These are phyloP conservation scores for Protodeltote pygarga DNA, from an alignment of 2,888 invertebrate genomes.

Conservation along the genomic window DNA sequence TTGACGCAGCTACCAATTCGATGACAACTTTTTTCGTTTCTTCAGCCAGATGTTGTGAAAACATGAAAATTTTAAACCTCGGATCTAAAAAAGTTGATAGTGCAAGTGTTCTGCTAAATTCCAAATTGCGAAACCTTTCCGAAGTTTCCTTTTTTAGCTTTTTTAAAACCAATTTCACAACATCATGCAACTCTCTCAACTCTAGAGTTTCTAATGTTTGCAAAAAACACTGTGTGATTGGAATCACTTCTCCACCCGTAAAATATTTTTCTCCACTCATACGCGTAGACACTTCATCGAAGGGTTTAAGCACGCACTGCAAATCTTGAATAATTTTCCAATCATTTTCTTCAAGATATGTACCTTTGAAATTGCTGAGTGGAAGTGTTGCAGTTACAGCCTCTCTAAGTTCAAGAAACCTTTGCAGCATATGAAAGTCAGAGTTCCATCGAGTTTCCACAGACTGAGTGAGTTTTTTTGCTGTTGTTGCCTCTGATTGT, in stretches of 20 bases:
- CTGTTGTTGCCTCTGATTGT: no score
- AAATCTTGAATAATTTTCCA: neutral
- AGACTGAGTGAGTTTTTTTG: neutral
- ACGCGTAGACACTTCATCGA: neutral
- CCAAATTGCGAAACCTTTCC: conserved; percentile 8
- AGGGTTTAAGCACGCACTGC: neutral
- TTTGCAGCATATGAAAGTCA: neutral
- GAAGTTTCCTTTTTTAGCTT: no score
- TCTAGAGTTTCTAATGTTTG: neutral
- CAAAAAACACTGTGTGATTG: conserved; percentile 15
- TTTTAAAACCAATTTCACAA: conserved; percentile 4
- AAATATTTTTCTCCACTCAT: conserved; percentile 3
- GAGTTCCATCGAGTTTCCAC: neutral
- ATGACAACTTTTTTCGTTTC: no score
- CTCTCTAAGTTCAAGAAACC: neutral
- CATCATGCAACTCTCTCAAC: conserved; percentile 1
- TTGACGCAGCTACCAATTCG: no score
- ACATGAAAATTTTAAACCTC: conserved; percentile 26
- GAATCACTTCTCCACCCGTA: conserved; percentile 5
- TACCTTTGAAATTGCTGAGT: neutral
- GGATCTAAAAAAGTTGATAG: conserved; percentile 26
- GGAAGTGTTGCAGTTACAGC: neutral
- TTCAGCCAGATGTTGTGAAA: neutral
- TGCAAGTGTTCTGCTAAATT: conserved; percentile 9
- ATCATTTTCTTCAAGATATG: neutral